These are phyloP conservation scores for Brachyhypopomus occidentalis DNA, from an alignment of 2,113 vertebrate species.

Conservation along the genomic window DNA sequence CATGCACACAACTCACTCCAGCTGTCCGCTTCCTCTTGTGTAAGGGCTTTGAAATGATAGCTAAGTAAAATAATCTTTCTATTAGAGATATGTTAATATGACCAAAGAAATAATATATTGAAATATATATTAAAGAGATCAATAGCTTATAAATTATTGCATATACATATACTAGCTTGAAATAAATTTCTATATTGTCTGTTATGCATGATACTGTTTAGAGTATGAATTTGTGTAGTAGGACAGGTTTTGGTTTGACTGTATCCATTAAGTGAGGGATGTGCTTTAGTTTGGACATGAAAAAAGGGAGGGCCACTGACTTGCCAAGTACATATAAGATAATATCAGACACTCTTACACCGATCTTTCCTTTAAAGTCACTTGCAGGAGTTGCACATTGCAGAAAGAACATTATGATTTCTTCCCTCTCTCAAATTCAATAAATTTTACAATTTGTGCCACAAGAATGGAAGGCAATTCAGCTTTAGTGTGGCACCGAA, in stretches of 20 bases:
- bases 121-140: constrained; percentile 52
- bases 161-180: constrained; percentile 65
- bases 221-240: constrained; percentile 34
- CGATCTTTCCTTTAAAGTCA: constrained; percentile 81
- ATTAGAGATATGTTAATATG: constrained; percentile 54
- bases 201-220: constrained; percentile 49
- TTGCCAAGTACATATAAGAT: constrained; percentile 80
- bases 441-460: constrained; percentile 4
- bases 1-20: constrained; percentile 54
- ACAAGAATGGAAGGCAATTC: neutral
- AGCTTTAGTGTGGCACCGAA: neutral
- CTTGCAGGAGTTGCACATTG: constrained; percentile 57
- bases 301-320: constrained; percentile 68
- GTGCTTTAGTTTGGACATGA: constrained; percentile 60
- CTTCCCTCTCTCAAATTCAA: constrained; percentile 26
- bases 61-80: constrained; percentile 55
- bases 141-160: constrained; percentile 65
- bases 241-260: constrained; percentile 82
- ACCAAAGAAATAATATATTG: constrained; percentile 46
- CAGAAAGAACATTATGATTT: constrained; percentile 36
- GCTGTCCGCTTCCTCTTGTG: constrained; percentile 44
- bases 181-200: constrained; percentile 52
- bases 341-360: constrained; percentile 81
- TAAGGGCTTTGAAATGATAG: constrained; percentile 53
- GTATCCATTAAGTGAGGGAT: constrained; percentile 72